Base-by-base conservation (phyloP, 2,113 vertebrate species). In the Myotis davidii region DNA sequence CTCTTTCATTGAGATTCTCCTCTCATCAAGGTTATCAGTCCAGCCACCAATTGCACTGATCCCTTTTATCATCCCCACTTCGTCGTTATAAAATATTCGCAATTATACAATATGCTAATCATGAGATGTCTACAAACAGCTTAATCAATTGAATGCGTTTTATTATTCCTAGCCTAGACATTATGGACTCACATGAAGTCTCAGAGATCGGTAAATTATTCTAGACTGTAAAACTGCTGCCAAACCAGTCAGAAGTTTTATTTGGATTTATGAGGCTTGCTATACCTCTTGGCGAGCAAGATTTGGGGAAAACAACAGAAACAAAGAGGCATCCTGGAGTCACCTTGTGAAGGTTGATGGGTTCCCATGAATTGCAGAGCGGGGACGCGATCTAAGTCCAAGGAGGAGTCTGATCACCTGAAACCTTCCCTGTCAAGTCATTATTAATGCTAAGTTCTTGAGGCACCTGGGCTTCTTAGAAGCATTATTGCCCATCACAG, bases 81-180 rank as follows among this genome's bases (percentile, higher is more conserved):
- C 93, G 94, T 98, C 98, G 98, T 98, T 98, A 98, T 96, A 98
- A 98, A 98, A 98, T 98, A 98, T 98, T 98, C 6, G 65, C 96
- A 96, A 97, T 98, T 98, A 98, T 96, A 97, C 96, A 97, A 97
- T 98, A 98, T 98, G 98, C 96, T 98, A 98, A 98, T 98, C 97
- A 82, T 85, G 81, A 97, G 94, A 73, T 88, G 85, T 96, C 97
- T 98, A 97, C 97, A 98, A 98, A 98, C 97, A 98, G 67, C 96
- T 98, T 98, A 98, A 98, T 98, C 98, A 98, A 98, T 91, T 98
- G 98, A 98, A 78, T 97, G 97, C 94, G 85, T 98, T 98, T 98
- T 98, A 98, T 98, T 98, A 97, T 98, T 98, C 98, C 96, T 96
- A 97, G 89, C 97, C 97, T 97, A 98, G 98, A 98, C 97, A 98